Conservation (phyloP, 2,797 vertebrate species). For the Cottoperca gobio region DNA sequence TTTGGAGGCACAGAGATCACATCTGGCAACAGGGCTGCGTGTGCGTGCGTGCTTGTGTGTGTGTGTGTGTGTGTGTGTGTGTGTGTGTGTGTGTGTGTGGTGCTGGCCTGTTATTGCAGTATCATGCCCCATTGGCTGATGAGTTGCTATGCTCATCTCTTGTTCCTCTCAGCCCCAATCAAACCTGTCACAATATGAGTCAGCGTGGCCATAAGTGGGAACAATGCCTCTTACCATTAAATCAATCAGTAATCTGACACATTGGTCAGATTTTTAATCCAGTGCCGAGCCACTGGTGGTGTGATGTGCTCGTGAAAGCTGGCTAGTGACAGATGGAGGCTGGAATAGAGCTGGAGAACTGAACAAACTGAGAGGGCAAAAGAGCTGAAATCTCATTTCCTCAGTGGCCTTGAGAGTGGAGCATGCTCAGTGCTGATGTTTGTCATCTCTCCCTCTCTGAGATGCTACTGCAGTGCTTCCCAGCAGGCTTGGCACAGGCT, state of each 20-base stretch:
- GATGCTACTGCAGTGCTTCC: constrained; percentile 80
- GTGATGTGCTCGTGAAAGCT: constrained; percentile 40
- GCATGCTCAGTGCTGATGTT: constrained; percentile 77
- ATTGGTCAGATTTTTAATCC: constrained; percentile 38
- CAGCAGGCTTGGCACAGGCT: constrained; percentile 76
- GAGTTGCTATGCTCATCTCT: constrained; percentile 81
- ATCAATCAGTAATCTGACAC: constrained; percentile 65
- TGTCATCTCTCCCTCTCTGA: constrained; percentile 70
- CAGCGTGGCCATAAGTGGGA: constrained; percentile 57
- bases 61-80: neutral
- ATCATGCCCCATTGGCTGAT: constrained; percentile 79
- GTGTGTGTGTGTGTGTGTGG: neutral
- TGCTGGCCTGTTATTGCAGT: constrained; percentile 67
- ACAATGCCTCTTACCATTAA: constrained; percentile 51
- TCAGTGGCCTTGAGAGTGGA: constrained; percentile 75
- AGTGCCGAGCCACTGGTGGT: constrained; percentile 19
- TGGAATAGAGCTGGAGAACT: constrained; percentile 55
- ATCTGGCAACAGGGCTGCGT: constrained; percentile 38
- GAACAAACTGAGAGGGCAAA: constrained; percentile 60
- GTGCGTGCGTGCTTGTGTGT: neutral
- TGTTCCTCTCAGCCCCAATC: constrained; percentile 64
- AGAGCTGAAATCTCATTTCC: constrained; percentile 74
- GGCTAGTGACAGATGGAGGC: constrained; percentile 58
- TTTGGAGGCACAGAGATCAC: constrained; percentile 57
- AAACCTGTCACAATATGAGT: constrained; percentile 71